Base-by-base conservation (phyloP, 2,113 vertebrate genomes). In the Thalassoma bifasciatum region DNA sequence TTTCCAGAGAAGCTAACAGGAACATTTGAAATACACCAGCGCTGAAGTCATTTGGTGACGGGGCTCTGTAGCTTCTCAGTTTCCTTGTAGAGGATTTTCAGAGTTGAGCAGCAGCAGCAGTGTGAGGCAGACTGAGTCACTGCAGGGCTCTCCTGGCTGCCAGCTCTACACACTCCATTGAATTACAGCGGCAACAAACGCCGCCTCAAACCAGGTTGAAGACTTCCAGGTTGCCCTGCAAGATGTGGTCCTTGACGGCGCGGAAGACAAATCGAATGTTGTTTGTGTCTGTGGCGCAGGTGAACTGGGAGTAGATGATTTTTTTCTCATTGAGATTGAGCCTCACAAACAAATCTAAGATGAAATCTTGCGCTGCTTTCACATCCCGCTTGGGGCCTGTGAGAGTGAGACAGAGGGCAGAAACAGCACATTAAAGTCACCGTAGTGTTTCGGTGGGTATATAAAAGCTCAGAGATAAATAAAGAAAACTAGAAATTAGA, bases 321-420 rank as follows among this genome's bases (percentile, higher is more conserved):
- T 96, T 96, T 53, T 95, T 92, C 53, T 91, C 93, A 71, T 96
- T 85, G 3, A 94, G 93, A 78, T 96, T 95, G 81, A 96, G 94
- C 75, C 94, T 93, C 74, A 94, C 90, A 66, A 96, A 96, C 83
- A 96, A 94, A 51, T 96, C 92, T 75, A 97, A 83, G 92, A 97
- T 96, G 81, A 96, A 97, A 51, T 96, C 91, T 83, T 91, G 92
- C 34, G 89, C 94, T 24, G 93, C 91, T 57, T 91, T 90, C 47
- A 92, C 80, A 17, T 97, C 95, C 89, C 89, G 89, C 82, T 95
- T 95, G 24, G 95, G 94, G 82, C 95, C 95, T 97, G 82, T 17
- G 16, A 44, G 54, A 72, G 14, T 24, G 34, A 83, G 42, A 59
- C 21, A 68, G 56, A 64, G 24, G 36, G 42, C 40, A 76, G 21